Conservation (phyloP, 2,888 invertebrate species). For the Drosophila kuntzei region DNA sequence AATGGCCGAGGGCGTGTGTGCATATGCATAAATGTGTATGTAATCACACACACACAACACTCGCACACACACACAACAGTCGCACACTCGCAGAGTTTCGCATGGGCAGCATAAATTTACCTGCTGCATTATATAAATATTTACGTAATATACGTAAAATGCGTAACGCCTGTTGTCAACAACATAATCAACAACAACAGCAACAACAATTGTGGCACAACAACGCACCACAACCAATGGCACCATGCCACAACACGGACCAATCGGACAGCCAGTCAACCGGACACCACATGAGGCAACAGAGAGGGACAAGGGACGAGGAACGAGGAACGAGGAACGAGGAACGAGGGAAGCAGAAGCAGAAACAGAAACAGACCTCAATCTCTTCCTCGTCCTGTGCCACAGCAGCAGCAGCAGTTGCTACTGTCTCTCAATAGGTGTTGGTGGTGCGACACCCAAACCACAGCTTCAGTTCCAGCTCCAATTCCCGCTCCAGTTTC, state of each 20-base stretch:
- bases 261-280: slow-evolving; percentile 26
- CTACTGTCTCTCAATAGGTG: slow-evolving; percentile 15
- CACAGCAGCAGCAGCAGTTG: not conserved
- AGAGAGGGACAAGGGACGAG: not conserved
- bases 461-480: slow-evolving; percentile 6
- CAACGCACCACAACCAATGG: slow-evolving; percentile 52
- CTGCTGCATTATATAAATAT: slow-evolving; percentile 83
- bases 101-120: slow-evolving; percentile 57
- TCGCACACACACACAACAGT: slow-evolving; percentile 14
- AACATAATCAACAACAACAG: slow-evolving; percentile 80
- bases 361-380: slow-evolving; percentile 4
- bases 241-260: slow-evolving; percentile 30
- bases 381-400: not conserved
- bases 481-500: not conserved
- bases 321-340: not conserved
- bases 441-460: slow-evolving; percentile 23
- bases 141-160: slow-evolving; percentile 81
- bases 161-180: slow-evolving; percentile 84
- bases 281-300: slow-evolving; percentile 9
- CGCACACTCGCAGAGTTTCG: slow-evolving; percentile 15
- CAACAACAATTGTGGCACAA: slow-evolving; percentile 16
- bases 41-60: slow-evolving; percentile 25
- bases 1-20: slow-evolving; percentile 62
- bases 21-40: slow-evolving; percentile 49
- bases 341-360: not conserved